Percentiles rank a stretch among this genome's conserved stretches.
Conservation (phyloP, 2,797 vertebrate species). For the Acanthornis magna region DNA sequence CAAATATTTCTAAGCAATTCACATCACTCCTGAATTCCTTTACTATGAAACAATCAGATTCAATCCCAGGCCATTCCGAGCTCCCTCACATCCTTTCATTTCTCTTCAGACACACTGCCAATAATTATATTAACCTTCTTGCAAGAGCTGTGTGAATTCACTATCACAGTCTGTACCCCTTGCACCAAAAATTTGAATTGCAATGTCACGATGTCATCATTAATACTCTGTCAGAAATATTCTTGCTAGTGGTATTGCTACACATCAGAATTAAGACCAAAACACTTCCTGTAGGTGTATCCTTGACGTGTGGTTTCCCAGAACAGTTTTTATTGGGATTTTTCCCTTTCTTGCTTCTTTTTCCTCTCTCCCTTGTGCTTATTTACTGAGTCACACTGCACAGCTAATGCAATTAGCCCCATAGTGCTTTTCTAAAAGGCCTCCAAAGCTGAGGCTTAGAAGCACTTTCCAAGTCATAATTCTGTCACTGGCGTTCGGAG, state of each 20-base stretch:
- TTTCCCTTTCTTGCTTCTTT: background rate
- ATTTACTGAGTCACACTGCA: background rate
- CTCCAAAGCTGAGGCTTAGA: background rate
- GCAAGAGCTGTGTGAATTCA: background rate
- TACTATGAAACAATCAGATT: background rate
- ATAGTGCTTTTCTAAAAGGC: background rate
- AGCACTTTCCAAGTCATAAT: background rate
- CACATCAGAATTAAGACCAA: background rate
- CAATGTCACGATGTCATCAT: background rate
- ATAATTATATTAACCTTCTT: background rate
- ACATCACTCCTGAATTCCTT: background rate
- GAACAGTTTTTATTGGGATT: background rate
- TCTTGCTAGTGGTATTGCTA: background rate
- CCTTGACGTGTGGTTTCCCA: background rate
- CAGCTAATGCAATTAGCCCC: background rate
- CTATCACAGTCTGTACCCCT: background rate
- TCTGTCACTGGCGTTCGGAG: background rate
- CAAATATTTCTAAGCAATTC: background rate
- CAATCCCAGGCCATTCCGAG: background rate
- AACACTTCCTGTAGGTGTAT: background rate
- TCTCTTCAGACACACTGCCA: background rate
- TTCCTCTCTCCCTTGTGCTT: accelerated
- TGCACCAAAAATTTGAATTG: background rate
- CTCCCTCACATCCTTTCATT: background rate
- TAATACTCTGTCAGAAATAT: background rate